Evolutionary conservation across 2,797 vertebrate genomes (phyloP).

Genomic region (Perdix hodgsoniae): DNA sequence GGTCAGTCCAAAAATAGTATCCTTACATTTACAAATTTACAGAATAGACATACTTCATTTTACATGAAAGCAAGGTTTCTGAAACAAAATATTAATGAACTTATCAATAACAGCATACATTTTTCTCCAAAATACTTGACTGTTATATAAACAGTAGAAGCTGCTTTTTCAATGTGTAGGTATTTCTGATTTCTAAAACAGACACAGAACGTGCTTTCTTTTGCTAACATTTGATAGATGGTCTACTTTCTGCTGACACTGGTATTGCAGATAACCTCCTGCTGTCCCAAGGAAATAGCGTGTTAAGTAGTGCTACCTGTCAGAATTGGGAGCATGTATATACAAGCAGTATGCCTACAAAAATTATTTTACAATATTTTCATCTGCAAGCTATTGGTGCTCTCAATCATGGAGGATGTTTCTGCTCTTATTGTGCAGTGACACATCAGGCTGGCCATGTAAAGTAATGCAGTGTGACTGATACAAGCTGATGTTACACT

Average conservation of each 20-base stretch:
- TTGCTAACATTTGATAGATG: not conserved
- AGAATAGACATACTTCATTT: not conserved
- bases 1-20: not conserved
- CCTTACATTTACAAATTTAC: not conserved
- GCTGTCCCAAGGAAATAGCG: not conserved
- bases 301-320: not conserved
- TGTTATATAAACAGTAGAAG: not conserved
- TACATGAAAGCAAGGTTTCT: not conserved
- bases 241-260: not conserved
- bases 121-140: not conserved
- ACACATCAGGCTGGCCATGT: slow-evolving; percentile 31
- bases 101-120: not conserved
- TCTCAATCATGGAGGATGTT: not conserved
- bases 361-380: not conserved
- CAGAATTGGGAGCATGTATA: not conserved
- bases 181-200: not conserved
- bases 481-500: slow-evolving; percentile 75
- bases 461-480: slow-evolving; percentile 70
- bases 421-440: not conserved
- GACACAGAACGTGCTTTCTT: not conserved
- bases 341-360: not conserved
- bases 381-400: not conserved
- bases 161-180: not conserved
- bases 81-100: not conserved
- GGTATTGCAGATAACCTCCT: not conserved